Evolutionary conservation across 2,888 invertebrate species (phyloP).

Genomic region (Phengaris alcon): DNA sequence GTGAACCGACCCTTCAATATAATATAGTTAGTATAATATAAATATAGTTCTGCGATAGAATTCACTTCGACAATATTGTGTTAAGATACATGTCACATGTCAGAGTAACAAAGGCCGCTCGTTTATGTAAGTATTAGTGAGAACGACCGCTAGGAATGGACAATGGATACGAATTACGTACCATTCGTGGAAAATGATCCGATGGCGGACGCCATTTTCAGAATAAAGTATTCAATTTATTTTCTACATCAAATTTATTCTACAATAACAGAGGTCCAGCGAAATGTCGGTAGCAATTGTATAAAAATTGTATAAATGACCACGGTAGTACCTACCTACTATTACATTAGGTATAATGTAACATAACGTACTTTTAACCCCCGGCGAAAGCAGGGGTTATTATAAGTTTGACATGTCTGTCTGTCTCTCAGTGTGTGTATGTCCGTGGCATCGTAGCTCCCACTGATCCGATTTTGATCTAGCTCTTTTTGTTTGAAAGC

Average conservation of each 20-base stretch:
- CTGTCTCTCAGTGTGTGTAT: too few relatives aligned
- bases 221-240: slow-evolving; percentile 26
- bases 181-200: slow-evolving; percentile 14
- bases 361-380: too few relatives aligned
- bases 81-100: slow-evolving; percentile 5
- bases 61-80: neutral
- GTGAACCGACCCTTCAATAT: too few relatives aligned
- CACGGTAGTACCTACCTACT: neutral
- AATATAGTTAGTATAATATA: too few relatives aligned
- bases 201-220: slow-evolving; percentile 9
- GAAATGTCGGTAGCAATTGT: neutral
- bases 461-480: too few relatives aligned
- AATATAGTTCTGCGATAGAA: too few relatives aligned
- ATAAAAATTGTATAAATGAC: neutral
- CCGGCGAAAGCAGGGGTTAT: too few relatives aligned
- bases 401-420: too few relatives aligned
- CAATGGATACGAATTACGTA: slow-evolving; percentile 26
- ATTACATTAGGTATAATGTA: too few relatives aligned
- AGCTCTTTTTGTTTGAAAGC: too few relatives aligned
- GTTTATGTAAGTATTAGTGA: neutral
- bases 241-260: slow-evolving; percentile 20
- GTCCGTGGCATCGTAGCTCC: too few relatives aligned
- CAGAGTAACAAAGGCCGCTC: neutral
- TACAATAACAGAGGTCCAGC: neutral
- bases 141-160: slow-evolving; percentile 14